Conservation (phyloP, 2,888 invertebrate genomes). For the Calameuta idolon region DNA sequence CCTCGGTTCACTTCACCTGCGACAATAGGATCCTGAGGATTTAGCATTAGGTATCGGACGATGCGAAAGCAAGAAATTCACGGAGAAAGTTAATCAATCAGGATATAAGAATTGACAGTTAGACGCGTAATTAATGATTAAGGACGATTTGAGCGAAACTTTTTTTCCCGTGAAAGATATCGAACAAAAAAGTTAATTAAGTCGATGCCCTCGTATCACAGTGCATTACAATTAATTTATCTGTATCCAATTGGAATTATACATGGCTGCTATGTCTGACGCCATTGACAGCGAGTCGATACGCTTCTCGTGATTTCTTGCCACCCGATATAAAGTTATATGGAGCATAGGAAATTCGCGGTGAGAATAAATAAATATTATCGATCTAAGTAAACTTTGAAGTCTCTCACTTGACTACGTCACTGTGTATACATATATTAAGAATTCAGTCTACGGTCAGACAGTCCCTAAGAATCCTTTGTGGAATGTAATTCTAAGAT, state of each 20-base stretch:
- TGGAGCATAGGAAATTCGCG: too few species aligned
- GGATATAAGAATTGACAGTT: not conserved
- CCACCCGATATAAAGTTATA: too few species aligned
- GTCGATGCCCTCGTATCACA: not conserved
- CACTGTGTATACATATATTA: not conserved
- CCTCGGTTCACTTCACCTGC: not conserved
- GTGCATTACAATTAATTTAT: not conserved
- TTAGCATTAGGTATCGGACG: not conserved
- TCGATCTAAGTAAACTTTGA: too few species aligned
- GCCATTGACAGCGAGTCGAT: not conserved
- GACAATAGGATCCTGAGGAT: not conserved
- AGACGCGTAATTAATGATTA: not conserved
- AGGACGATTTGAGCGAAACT: not conserved
- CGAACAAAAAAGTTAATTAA: not conserved
- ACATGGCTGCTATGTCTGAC: too few species aligned
- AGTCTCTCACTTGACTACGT: not conserved
- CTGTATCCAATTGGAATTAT: too few species aligned
- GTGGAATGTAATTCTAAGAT: not conserved
- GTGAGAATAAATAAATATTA: too few species aligned
- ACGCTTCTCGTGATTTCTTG: constrained; percentile 9
- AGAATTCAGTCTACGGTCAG: not conserved
- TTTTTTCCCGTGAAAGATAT: not conserved
- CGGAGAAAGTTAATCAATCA: not conserved
- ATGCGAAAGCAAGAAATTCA: not conserved
- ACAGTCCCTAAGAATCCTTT: not conserved